A percentile compares a stretch with the other conserved stretches of the same genome.
These are phyloP conservation scores for Philereme transversata DNA, from an alignment of 2,888 invertebrate species.

Conservation along the genomic window DNA sequence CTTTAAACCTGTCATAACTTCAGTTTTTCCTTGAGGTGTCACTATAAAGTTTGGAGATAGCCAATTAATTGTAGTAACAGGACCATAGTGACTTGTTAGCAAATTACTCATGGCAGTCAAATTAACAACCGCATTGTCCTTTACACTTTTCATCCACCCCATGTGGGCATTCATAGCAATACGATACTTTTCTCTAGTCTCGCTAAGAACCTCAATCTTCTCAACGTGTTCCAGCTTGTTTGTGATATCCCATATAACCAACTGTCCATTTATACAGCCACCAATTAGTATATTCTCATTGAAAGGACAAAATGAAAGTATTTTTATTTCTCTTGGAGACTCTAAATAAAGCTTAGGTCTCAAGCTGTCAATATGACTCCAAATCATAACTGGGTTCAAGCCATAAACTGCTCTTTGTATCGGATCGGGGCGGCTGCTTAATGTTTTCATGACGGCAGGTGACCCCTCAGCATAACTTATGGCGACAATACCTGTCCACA, in stretches of 20 bases:
- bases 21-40: constrained; percentile 83
- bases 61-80: constrained; percentile 88
- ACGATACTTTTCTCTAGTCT: constrained; percentile 85
- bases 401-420: constrained; percentile 84
- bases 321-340: constrained; percentile 86
- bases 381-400: constrained; percentile 87
- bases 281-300: constrained; percentile 88
- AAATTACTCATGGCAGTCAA: constrained; percentile 86
- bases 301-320: constrained; percentile 87
- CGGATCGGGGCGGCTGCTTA: constrained; percentile 69
- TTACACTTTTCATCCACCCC: constrained; percentile 87
- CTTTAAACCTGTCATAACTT: constrained; percentile 55
- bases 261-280: constrained; percentile 88
- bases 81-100: constrained; percentile 84
- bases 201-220: constrained; percentile 84
- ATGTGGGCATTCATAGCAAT: constrained; percentile 85
- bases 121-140: constrained; percentile 82
- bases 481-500: constrained; percentile 87
- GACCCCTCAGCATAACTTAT: constrained; percentile 86
- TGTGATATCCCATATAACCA: constrained; percentile 88
- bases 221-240: constrained; percentile 86
- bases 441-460: constrained; percentile 71
- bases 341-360: constrained; percentile 88
- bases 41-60: constrained; percentile 85
- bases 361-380: constrained; percentile 89